phyloP scores from a whole-genome alignment of 1,140 invertebrate genomes.

The Pseudomyrmex pallidus region DNA sequence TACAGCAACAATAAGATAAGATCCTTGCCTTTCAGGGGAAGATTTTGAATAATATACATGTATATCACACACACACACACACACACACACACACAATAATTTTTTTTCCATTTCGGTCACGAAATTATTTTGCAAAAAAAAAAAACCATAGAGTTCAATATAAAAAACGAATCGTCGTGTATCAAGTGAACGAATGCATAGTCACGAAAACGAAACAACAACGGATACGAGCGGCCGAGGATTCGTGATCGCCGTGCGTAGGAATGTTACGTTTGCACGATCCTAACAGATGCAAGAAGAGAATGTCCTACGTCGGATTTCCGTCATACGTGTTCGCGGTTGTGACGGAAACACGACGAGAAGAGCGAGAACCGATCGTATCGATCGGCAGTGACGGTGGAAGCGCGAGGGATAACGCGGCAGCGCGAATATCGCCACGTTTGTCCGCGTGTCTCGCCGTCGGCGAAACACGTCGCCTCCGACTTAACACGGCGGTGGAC shows the following conservation, averaged over 20 bases:
- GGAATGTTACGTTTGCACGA: slow-evolving; percentile 17
- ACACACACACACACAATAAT: too few species aligned
- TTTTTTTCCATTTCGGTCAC: too few species aligned
- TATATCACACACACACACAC: too few species aligned
- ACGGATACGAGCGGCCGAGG: slow-evolving; percentile 7
- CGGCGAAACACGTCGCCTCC: slow-evolving; percentile 4
- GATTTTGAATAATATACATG: neutral
- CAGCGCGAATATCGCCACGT: slow-evolving; percentile 38
- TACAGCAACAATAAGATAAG: neutral
- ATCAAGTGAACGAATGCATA: neutral
- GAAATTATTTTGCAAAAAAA: too few species aligned
- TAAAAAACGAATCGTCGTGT: neutral
- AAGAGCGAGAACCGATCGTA: slow-evolving; percentile 27
- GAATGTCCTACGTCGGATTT: neutral
- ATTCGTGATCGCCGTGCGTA: slow-evolving; percentile 12
- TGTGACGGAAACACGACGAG: slow-evolving; percentile 37
- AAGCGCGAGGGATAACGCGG: slow-evolving; percentile 1
- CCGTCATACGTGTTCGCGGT: slow-evolving; percentile 17
- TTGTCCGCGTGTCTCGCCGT: slow-evolving; percentile 11
- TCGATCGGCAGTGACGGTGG: slow-evolving; percentile 18
- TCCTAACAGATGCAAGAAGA: slow-evolving; percentile 3
- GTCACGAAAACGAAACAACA: neutral
- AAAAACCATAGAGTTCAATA: neutral
- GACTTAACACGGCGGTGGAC: slow-evolving; percentile 31
- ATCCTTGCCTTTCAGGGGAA: neutral